Base-by-base conservation (phyloP, 2,797 vertebrate genomes). In the Poecilia gillii region DNA sequence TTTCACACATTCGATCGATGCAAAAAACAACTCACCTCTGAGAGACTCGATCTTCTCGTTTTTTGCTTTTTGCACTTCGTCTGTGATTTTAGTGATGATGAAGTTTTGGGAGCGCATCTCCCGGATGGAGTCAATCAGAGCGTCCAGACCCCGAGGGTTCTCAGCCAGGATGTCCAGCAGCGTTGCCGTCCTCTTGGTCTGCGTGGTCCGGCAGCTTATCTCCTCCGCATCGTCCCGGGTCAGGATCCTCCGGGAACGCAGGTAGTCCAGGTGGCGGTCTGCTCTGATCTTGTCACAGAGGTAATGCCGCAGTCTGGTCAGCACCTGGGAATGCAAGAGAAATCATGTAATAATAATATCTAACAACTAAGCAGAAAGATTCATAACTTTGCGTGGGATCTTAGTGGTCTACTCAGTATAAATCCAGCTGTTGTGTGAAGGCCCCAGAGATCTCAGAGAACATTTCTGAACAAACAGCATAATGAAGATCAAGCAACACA, bases 181-280 rank as follows among this genome's bases (percentile, higher is more conserved):
- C 84, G 96, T 96, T 57, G 96, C 97, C 2, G 97, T 96, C 87
- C 94, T 96, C 92, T 97, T 97, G 46, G 95, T 96, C 84, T 97
- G 97, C 0, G 97, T 98, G 77, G 94, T 95, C 91, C 96, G 94
- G 91, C 97, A 97, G 94, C 95, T 95, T 91, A 99, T 99, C 85
- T 99, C 98, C 93, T 99, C 98, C 0, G 97, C 96, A 33, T 99
- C 98, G 47, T 99, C 98, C 83, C 97, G 94, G 0, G 97, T 98
- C 83, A 99, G 94, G 89, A 99, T 97, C 95, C 97, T 96, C 85
- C 96, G 97, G 1, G 98, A 97, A 45, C 98, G 97, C 0, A 99
- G 94, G 90, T 96, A 99, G 94, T 99, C 98, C 45, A 98, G 97
- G 89, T 99, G 98, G 79, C 98, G 97, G 66, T 98, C 97, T 0